Percentiles rank a stretch among this genome's conserved stretches.
These are phyloP conservation scores for Microvelia longipes DNA, from an alignment of 1,140 invertebrate genomes.

Conservation along the genomic window DNA sequence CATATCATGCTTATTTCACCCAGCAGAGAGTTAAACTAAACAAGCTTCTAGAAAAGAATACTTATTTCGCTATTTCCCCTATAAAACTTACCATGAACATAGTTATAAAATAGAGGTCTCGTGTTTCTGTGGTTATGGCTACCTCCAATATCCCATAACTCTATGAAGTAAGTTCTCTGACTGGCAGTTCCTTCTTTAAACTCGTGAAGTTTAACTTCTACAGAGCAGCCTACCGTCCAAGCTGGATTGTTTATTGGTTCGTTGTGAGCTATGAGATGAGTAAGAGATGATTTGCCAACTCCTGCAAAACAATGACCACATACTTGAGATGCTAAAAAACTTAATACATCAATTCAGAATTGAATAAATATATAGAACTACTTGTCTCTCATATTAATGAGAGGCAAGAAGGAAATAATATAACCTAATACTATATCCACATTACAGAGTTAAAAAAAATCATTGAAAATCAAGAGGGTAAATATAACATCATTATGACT, in stretches of 20 bases:
- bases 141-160: constrained; percentile 92
- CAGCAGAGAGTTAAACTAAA: no score
- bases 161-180: constrained; percentile 83
- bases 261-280: constrained; percentile 78
- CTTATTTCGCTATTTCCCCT: no score
- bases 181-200: constrained; percentile 84
- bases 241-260: constrained; percentile 66
- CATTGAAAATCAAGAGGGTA: no score
- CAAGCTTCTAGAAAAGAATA: no score
- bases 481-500: no score
- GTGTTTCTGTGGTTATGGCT: constrained; percentile 82
- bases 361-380: background rate
- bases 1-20: no score
- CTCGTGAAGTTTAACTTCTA: constrained; percentile 90
- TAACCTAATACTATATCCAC: no score
- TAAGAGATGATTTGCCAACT: constrained; percentile 88
- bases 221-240: constrained; percentile 89
- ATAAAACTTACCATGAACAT: constrained; percentile 77
- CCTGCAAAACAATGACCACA: constrained; percentile 47
- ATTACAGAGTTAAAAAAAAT: no score
- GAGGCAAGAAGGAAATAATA: no score
- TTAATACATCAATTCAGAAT: background rate
- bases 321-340: background rate
- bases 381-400: background rate
- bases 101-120: constrained; percentile 79